Evolutionary conservation across 2,113 vertebrate species (phyloP), one percentile per base, ranked within the genome.

Genomic region (Mola mola): DNA sequence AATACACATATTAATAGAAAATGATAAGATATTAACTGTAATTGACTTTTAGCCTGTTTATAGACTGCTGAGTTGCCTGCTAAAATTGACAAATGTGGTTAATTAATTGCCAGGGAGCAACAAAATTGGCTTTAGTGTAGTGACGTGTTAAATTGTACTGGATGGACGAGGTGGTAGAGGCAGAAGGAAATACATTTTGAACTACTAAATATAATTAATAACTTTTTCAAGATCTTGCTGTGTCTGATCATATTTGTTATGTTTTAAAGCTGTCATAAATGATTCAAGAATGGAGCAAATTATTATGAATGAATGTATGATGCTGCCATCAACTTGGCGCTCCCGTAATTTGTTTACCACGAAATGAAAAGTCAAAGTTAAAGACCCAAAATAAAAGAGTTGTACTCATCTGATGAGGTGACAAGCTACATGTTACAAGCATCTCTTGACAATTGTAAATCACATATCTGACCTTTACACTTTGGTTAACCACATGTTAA

Each of bases 1-100:
- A 42, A 87, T 79, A 85, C 71, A 80, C 69, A 68, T 63, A 68
- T 81, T 58, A 75, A 81, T 84, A 71, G 78, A 53, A 72, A 68
- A 73, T 75, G 57, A 80, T 78, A 64, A 75, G 50, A 78, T 60
- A 84, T 77, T 62, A 74, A 62, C 53, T 72, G 48, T 76, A 69
- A 74, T 78, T 62, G 69, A 60, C 58, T 81, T 69, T 46, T 56
- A 47, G 60, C 38, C 17, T 53, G 50, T 72, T 76, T 80, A 48
- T 21, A 64, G 28, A 56, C 28, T 4, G 9, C 57, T 56, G 49
- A 51, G 17, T 60, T 41, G 55, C 59, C 31, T 50, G 48, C 55
- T n/a, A 26, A 28, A 66, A 57, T 47, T 34, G 43, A 59, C 34
- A 57, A 55, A 59, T 34, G 22, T 52, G 29, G 24, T 41, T 70